These are phyloP conservation scores for Oncorhynchus masou DNA, from an alignment of 2,113 vertebrate species.

Conservation along the genomic window DNA sequence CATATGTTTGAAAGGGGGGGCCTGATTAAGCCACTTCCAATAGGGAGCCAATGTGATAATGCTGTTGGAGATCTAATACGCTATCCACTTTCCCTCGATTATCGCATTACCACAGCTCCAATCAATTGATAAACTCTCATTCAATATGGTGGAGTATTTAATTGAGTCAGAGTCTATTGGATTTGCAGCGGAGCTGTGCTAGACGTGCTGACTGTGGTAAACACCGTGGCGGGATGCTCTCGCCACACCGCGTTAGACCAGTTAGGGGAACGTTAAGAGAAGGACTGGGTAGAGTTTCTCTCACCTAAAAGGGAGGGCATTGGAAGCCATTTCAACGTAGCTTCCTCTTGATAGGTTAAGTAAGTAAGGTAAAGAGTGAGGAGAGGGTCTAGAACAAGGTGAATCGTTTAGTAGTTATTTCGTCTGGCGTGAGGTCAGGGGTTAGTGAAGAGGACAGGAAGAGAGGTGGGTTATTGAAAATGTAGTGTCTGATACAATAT, in stretches of 20 bases:
- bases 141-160: slow-evolving; percentile 95
- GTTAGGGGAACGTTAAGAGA: slow-evolving; percentile 15
- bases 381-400: neutral
- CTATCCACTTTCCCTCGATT: slow-evolving; percentile 95
- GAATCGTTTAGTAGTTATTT: neutral
- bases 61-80: slow-evolving; percentile 86
- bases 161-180: slow-evolving; percentile 99
- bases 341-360: neutral
- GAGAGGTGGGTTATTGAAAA: neutral
- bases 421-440: neutral
- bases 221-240: slow-evolving; percentile 75
- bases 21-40: slow-evolving; percentile 69
- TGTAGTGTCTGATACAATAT: neutral
- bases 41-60: slow-evolving; percentile 69
- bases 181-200: slow-evolving; percentile 84
- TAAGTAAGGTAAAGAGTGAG: neutral
- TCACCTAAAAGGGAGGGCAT: neutral
- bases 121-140: slow-evolving; percentile 99
- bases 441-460: neutral
- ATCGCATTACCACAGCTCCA: slow-evolving; percentile 95
- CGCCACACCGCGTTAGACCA: slow-evolving; percentile 8
- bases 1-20: slow-evolving; percentile 63
- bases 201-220: slow-evolving; percentile 94
- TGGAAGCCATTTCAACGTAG: neutral
- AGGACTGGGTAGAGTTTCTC: slow-evolving; percentile 25